These are phyloP conservation scores for Apamea epomidion DNA, from an alignment of 2,888 invertebrate species.

Conservation along the genomic window DNA sequence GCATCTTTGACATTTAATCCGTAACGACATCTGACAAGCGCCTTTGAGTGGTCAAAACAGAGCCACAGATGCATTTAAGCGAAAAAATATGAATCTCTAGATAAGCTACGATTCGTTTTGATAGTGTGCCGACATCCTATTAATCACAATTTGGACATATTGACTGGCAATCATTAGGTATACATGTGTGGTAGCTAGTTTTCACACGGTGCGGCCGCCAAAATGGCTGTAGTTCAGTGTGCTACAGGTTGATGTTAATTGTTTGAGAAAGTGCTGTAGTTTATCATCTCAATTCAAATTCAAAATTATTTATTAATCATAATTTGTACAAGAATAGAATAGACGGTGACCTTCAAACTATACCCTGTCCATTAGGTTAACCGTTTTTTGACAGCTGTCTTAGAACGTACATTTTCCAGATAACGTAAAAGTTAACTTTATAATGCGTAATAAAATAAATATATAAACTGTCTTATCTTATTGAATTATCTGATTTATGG, in stretches of 20 bases:
- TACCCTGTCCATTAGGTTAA: no score
- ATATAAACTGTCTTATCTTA: no score
- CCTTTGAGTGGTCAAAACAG: conserved; percentile 69
- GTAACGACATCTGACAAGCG: conserved; percentile 59
- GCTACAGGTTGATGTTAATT: conserved; percentile 71
- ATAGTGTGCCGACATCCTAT: conserved; percentile 76
- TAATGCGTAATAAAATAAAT: no score
- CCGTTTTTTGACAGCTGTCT: no score
- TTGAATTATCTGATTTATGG: no score
- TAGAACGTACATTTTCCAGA: no score
- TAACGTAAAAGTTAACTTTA: no score
- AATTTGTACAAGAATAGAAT: no score
- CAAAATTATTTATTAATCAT: no score
- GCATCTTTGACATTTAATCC: conserved; percentile 70
- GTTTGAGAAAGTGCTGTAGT: conserved; percentile 5
- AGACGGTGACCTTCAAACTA: no score
- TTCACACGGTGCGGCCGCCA: conserved; percentile 79
- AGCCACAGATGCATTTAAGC: conserved; percentile 70
- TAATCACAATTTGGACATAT: conserved; percentile 89
- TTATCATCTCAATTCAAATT: no score
- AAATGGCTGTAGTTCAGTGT: conserved; percentile 71
- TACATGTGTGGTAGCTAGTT: conserved; percentile 79
- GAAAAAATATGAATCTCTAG: conserved; percentile 68
- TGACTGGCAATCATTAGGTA: conserved; percentile 83
- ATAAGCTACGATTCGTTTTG: conserved; percentile 67